phyloP scores from a whole-genome alignment of 2,888 invertebrate species.

The Tachina lurida region DNA sequence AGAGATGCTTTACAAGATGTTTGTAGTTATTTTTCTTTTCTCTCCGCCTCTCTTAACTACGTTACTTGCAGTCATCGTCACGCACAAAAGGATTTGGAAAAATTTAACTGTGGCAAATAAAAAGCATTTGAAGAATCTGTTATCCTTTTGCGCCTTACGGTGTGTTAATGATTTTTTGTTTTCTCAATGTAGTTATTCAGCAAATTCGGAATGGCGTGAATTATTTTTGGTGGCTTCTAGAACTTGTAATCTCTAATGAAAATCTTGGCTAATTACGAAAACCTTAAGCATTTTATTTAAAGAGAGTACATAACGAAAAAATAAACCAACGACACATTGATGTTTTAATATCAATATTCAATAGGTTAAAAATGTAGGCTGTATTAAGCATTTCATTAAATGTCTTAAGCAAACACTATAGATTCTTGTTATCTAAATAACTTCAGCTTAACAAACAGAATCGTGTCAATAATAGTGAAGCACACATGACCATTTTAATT shows the following conservation, averaged over 20 bases:
- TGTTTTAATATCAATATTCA: slow-evolving; percentile 20
- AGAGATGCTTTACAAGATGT: slow-evolving; percentile 50
- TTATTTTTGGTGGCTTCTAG: slow-evolving; percentile 33
- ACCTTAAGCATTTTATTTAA: slow-evolving; percentile 20
- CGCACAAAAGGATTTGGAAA: slow-evolving; percentile 78
- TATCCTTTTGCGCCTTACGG: slow-evolving; percentile 81
- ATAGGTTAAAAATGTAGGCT: slow-evolving; percentile 30
- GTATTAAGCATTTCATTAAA: slow-evolving; percentile 41
- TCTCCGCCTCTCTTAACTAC: neutral
- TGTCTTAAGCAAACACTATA: slow-evolving; percentile 29
- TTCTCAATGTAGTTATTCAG: slow-evolving; percentile 17
- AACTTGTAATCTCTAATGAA: slow-evolving; percentile 56
- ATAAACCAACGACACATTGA: neutral
- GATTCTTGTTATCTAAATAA: slow-evolving; percentile 52
- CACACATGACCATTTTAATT: slow-evolving; percentile 64
- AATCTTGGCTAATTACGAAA: slow-evolving; percentile 70
- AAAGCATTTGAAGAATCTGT: slow-evolving; percentile 65
- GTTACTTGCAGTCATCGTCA: slow-evolving; percentile 75
- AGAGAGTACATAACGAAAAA: neutral
- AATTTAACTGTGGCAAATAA: slow-evolving; percentile 73
- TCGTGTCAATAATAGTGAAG: slow-evolving; percentile 71
- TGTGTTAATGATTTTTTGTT: slow-evolving; percentile 80
- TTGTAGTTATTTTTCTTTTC: slow-evolving; percentile 29
- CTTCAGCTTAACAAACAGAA: slow-evolving; percentile 50
- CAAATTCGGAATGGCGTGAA: slow-evolving; percentile 2